Evolutionary conservation across 1,140 invertebrate genomes (phyloP).

Genomic region (Papilio helenus): DNA sequence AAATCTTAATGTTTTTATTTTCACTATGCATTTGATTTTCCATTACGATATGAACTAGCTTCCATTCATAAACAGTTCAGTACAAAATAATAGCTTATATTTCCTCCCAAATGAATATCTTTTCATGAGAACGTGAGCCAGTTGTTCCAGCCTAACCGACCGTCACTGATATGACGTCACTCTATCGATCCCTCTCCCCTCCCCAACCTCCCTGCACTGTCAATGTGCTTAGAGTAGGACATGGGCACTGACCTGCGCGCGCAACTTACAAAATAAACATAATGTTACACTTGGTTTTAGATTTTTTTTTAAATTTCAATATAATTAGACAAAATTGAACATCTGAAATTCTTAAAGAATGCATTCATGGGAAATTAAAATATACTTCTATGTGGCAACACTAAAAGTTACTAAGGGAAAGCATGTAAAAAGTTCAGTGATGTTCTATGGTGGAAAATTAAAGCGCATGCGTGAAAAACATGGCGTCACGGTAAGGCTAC

Average conservation of each 20-base stretch:
- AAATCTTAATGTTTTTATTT: too few species aligned
- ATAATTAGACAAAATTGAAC: not conserved
- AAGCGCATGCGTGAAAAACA: slow-evolving; percentile 76
- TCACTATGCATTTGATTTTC: too few species aligned
- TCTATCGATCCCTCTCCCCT: slow-evolving; percentile 61
- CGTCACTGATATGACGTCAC: slow-evolving; percentile 78
- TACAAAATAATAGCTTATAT: not conserved
- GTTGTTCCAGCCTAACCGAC: slow-evolving; percentile 47
- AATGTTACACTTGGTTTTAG: not conserved
- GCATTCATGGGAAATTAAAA: not conserved
- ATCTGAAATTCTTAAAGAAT: not conserved
- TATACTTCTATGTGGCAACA: slow-evolving; percentile 56
- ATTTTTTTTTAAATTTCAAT: not conserved
- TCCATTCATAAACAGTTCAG: not conserved
- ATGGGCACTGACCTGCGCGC: slow-evolving; percentile 47
- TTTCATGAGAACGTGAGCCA: slow-evolving; percentile 49
- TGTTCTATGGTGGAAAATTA: slow-evolving; percentile 62
- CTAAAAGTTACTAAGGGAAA: slow-evolving; percentile 45
- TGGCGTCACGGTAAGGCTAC: slow-evolving; percentile 59
- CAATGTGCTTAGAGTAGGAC: slow-evolving; percentile 54
- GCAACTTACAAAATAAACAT: slow-evolving; percentile 2
- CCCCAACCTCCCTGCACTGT: slow-evolving; percentile 47
- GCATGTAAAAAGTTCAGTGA: slow-evolving; percentile 59
- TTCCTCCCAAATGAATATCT: slow-evolving; percentile 1
- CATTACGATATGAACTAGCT: not conserved